These are phyloP conservation scores for Nephrotoma guestfalica DNA, from an alignment of 2,888 invertebrate species.

Conservation along the genomic window DNA sequence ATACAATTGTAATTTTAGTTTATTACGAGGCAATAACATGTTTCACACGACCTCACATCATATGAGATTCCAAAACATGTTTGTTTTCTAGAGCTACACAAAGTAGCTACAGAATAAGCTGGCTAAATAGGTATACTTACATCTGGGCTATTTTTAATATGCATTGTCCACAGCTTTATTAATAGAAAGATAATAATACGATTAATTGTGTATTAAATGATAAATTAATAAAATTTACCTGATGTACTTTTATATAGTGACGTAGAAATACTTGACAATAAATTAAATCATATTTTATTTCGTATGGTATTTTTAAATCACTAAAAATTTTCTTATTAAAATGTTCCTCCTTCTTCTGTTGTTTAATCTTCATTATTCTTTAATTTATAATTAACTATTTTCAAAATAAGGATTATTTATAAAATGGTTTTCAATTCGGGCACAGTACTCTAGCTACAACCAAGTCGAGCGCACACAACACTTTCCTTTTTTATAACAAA, in stretches of 20 bases:
- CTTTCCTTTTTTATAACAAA: background rate
- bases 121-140: background rate
- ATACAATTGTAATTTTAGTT: background rate
- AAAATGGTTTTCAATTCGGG: background rate
- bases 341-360: background rate
- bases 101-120: background rate
- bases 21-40: background rate
- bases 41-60: background rate
- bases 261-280: constrained; percentile 28
- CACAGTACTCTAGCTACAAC: background rate
- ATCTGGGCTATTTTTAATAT: background rate
- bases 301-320: constrained; percentile 16
- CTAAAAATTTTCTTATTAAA: background rate
- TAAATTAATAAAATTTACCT: constrained; percentile 18
- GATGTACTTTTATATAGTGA: constrained; percentile 27
- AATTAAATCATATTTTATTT: constrained; percentile 27
- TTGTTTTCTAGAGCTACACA: background rate
- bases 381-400: background rate
- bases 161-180: background rate
- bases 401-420: background rate
- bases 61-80: background rate
- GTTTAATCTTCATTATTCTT: background rate
- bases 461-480: background rate
- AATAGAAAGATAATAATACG: background rate
- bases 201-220: background rate